Evolutionary conservation across 2,113 vertebrate genomes (phyloP).

Genomic region (Corydoras maculifer): DNA sequence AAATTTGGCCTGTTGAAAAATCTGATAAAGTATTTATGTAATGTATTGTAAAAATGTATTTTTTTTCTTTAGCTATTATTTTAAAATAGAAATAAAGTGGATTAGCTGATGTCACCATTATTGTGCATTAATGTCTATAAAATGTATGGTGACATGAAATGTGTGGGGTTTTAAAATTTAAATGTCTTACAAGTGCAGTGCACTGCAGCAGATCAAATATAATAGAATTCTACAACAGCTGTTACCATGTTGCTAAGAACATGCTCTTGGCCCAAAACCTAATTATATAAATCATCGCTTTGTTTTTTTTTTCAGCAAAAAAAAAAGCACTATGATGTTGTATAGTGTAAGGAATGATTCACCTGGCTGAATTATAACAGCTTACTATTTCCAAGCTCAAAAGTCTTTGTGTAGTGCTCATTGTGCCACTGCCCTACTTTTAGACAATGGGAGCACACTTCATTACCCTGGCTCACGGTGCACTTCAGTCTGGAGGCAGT

Average conservation of each 20-base stretch:
- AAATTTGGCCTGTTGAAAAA: too few relatives aligned
- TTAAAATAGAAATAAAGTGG: too few relatives aligned
- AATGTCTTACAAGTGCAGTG: too few relatives aligned
- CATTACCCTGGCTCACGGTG: constrained; percentile 31
- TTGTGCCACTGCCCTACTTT: constrained; percentile 49
- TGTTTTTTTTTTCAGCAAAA: neutral
- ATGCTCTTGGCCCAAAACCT: neutral
- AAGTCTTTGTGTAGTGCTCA: constrained; percentile 35
- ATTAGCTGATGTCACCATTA: too few relatives aligned
- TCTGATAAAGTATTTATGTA: too few relatives aligned
- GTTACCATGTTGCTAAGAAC: neutral
- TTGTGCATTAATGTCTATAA: too few relatives aligned
- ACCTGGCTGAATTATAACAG: constrained; percentile 34
- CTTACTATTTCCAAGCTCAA: constrained; percentile 20
- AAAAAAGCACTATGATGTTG: constrained; percentile 16
- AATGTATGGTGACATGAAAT: too few relatives aligned
- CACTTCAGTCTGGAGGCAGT: constrained; percentile 31
- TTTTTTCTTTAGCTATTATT: too few relatives aligned
- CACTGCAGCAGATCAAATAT: too few relatives aligned
- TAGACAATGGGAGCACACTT: constrained; percentile 48
- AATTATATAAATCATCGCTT: neutral
- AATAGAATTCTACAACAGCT: neutral
- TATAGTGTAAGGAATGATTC: constrained; percentile 27
- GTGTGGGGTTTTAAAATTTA: too few relatives aligned
- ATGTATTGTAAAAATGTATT: too few relatives aligned